Evolutionary conservation across 2,113 vertebrate genomes (phyloP).

Genomic region (Ptyas mucosa): DNA sequence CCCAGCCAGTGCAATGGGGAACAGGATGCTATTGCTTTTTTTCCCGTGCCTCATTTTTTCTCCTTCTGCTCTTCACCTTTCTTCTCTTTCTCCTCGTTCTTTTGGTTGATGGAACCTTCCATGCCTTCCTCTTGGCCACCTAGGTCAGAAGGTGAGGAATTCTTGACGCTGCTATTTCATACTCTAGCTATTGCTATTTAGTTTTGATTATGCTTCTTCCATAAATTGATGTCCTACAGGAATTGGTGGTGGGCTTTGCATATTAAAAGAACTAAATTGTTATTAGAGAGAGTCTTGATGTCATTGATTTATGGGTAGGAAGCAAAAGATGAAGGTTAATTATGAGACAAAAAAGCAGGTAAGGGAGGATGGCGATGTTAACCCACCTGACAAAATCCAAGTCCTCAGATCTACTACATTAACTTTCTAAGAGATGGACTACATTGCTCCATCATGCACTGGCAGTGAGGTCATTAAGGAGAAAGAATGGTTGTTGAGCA

Average conservation of each 20-base stretch:
- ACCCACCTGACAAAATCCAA: background rate
- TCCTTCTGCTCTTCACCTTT: background rate
- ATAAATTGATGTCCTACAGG: background rate
- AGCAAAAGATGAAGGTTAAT: background rate
- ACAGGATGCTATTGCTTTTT: background rate
- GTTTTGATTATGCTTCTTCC: background rate
- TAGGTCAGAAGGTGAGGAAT: background rate
- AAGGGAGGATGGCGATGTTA: background rate
- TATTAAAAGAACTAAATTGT: background rate
- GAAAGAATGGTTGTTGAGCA: background rate
- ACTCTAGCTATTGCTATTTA: background rate
- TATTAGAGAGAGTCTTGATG: background rate
- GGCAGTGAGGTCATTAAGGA: background rate
- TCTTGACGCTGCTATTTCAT: background rate
- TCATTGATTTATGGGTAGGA: background rate
- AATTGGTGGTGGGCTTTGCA: background rate
- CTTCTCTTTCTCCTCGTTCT: background rate
- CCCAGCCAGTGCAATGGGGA: background rate
- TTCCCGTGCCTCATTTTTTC: background rate
- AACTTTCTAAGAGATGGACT: background rate
- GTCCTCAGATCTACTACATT: background rate
- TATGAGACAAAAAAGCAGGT: background rate
- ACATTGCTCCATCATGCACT: background rate
- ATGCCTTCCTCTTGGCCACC: background rate
- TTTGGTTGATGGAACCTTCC: background rate